Conservation (phyloP, 1,140 invertebrate genomes). For the Drosophila murphyi region DNA sequence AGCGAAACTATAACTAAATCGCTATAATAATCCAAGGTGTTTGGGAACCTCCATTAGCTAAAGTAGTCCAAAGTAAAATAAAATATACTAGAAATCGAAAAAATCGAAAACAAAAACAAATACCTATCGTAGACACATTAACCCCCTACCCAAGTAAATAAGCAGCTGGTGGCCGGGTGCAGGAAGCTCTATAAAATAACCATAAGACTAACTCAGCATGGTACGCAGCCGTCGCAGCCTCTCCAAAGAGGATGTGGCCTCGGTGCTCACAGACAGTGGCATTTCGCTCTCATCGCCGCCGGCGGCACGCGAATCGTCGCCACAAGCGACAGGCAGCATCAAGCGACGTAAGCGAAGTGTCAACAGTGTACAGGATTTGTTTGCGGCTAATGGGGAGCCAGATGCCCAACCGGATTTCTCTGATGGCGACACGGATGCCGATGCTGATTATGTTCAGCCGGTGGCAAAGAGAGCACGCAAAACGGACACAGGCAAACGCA, state of each 20-base stretch:
- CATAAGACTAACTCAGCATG: slow-evolving; percentile 55
- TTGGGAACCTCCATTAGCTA: slow-evolving; percentile 45
- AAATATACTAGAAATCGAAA: slow-evolving; percentile 2
- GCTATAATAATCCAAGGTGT: slow-evolving; percentile 60
- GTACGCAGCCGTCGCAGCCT: slow-evolving; percentile 78
- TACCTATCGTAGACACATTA: slow-evolving; percentile 57
- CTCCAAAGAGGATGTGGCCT: slow-evolving; percentile 77
- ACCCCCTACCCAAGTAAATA: slow-evolving; percentile 34
- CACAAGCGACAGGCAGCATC: slow-evolving; percentile 16
- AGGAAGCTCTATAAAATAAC: slow-evolving; percentile 29
- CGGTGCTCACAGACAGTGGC: slow-evolving; percentile 72
- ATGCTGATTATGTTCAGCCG: slow-evolving; percentile 63
- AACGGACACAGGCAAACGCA: slow-evolving; percentile 49
- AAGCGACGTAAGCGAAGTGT: slow-evolving; percentile 68
- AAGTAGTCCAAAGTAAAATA: slow-evolving; percentile 34
- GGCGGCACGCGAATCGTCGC: slow-evolving; percentile 55
- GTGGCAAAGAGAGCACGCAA: slow-evolving; percentile 60
- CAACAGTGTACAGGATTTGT: slow-evolving; percentile 51
- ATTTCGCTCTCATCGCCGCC: slow-evolving; percentile 81
- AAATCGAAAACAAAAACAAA: slow-evolving; percentile 17
- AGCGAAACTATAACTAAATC: slow-evolving; percentile 63
- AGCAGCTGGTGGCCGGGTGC: slow-evolving; percentile 67
- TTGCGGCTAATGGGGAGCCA: slow-evolving; percentile 10
- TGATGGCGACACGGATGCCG: slow-evolving; percentile 21
- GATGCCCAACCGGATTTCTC: slow-evolving; percentile 43